Base-by-base conservation (phyloP, 2,888 invertebrate genomes). In the Cloeon dipterum region DNA sequence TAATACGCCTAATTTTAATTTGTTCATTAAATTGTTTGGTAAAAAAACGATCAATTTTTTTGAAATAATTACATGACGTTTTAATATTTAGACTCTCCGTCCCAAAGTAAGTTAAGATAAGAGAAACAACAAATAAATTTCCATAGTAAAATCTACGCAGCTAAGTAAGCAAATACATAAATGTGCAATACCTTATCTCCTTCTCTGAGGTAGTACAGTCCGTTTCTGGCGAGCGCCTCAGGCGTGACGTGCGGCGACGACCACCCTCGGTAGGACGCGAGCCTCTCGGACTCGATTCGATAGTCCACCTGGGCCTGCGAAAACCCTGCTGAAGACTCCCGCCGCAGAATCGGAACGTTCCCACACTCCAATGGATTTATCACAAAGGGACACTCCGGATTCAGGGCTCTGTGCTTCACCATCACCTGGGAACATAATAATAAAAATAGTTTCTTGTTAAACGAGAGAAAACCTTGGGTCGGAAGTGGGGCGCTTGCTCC, bases 171-270 rank as follows among this genome's bases (percentile, higher is more conserved):
- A 10, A 23, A 11, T 38, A 32, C 20, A 26, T 32, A 40, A 2
- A 23, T 23, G 20, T 46, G 51, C n/a, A n/a, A n/a, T 47, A 65
- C 65, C 51, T 57, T 55, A 50, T 79, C 77, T 11, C 67, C 67
- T 26, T 66, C 63, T 42, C 75, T 70, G 3, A 76, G 61, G 50
- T 77, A 88, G 53, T 76, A 88, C 53, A 89, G 88, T 4, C 89
- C 89, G 34, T 85, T 78, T 51, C 63, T 67, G 2, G 83, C 86
- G 42, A 89, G 58, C 5, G 70, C 65, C 49, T 71, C 66, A 0
- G 82, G 74, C 2, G 70, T 62, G 16, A 88, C 66, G 33, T 56
- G 56, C 8, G 59, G 45, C 25, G 60, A 67, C 35, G 79, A 76
- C 85, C 86, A 86, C 55, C 69, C 68, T 38, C 58, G 59, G 54